Evolutionary conservation across 2,888 invertebrate genomes (phyloP).

Genomic region (Pseudococcus longispinus): DNA sequence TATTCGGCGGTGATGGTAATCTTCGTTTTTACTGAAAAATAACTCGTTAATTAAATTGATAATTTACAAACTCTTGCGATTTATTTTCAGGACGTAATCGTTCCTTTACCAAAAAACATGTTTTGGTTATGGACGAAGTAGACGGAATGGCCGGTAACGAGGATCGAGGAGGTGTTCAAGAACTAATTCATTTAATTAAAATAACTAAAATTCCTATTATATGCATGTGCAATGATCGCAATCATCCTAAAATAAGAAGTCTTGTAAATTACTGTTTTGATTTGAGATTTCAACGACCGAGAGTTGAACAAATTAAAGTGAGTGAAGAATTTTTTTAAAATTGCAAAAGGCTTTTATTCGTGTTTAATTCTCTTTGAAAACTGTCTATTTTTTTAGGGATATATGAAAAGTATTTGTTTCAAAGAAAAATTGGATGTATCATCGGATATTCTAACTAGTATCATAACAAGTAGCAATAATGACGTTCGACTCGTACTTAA

Average conservation of each 20-base stretch:
- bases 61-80: not conserved
- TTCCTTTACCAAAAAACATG: constrained; percentile 76
- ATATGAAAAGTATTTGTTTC: constrained; percentile 89
- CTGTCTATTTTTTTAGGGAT: constrained; percentile 68
- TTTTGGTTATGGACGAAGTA: constrained; percentile 99
- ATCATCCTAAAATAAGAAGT: constrained; percentile 90
- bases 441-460: constrained; percentile 77
- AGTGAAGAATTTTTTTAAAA: constrained; percentile 42
- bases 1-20: not conserved
- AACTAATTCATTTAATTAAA: constrained; percentile 91
- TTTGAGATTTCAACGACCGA: constrained; percentile 82
- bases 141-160: constrained; percentile 99
- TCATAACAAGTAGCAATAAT: constrained; percentile 86
- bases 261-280: constrained; percentile 94
- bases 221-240: constrained; percentile 98
- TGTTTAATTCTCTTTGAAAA: not conserved
- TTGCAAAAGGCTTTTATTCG: not conserved
- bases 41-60: not conserved
- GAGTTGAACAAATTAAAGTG: constrained; percentile 88
- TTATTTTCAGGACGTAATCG: constrained; percentile 8
- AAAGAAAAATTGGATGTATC: constrained; percentile 86
- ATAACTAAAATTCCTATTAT: constrained; percentile 84
- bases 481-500: constrained; percentile 95
- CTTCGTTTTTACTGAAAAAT: not conserved
- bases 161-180: constrained; percentile 96